phyloP scores from a whole-genome alignment of 2,113 vertebrate species.

The Nicator chloris region DNA sequence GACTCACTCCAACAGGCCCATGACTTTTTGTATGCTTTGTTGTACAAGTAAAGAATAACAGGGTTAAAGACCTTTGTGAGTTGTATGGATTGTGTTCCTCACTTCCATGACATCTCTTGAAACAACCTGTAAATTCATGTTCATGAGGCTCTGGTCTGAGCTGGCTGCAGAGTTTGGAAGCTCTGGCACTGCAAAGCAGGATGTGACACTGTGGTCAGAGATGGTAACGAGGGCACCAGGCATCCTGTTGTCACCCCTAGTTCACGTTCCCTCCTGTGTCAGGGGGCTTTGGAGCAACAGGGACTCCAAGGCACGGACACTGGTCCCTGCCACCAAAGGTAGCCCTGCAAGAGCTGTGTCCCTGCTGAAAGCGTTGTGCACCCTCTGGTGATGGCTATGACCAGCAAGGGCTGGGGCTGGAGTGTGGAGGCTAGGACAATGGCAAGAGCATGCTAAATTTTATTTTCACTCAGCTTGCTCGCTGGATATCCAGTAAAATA shows the following conservation, averaged over 20 bases:
- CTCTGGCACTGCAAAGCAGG: accelerated
- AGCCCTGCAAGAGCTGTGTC: neutral
- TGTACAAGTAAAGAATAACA: neutral
- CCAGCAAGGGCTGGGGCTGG: neutral
- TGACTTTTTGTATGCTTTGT: neutral
- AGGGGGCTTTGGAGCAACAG: neutral
- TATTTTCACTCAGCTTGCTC: neutral
- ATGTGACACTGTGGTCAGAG: neutral
- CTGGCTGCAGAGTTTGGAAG: neutral
- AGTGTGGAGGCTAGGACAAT: neutral
- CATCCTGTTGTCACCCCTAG: neutral
- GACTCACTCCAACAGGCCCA: neutral
- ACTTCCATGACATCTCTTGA: neutral
- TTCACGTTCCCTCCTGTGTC: neutral
- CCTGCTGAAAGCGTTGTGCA: neutral
- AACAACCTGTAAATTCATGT: neutral
- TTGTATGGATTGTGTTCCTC: neutral
- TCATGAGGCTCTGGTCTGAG: neutral
- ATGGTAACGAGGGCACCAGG: accelerated
- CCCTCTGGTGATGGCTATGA: neutral
- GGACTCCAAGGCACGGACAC: accelerated
- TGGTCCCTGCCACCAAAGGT: neutral
- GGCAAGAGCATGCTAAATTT: neutral
- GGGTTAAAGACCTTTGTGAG: neutral
- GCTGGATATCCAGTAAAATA: neutral